A percentile compares a stretch with the other conserved stretches of the same genome.
phyloP scores from a whole-genome alignment of 1,140 invertebrate species.

The Drosophila nasuta region DNA sequence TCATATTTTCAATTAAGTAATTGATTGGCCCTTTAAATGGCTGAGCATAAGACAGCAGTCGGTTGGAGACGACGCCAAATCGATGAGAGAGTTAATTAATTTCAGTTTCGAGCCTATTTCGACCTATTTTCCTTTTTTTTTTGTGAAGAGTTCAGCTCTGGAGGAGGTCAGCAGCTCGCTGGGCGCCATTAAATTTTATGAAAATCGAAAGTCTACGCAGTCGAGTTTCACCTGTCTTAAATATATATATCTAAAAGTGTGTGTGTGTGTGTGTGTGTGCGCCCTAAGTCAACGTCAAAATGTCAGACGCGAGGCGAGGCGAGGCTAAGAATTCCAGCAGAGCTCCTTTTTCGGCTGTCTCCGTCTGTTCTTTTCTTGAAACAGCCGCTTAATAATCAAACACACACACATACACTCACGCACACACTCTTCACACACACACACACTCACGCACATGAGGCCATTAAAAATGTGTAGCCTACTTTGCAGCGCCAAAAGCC shows the following conservation, averaged over 20 bases:
- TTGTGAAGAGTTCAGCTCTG: background rate
- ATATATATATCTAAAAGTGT: constrained; percentile 6
- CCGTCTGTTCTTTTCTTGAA: constrained; percentile 15
- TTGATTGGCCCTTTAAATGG: constrained; percentile 67
- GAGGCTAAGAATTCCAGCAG: too few species aligned
- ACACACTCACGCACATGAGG: background rate
- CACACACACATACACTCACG: constrained; percentile 24
- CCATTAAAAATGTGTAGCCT: constrained; percentile 45
- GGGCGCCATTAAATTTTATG: constrained; percentile 1
- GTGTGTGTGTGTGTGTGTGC: background rate
- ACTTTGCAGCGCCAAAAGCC: constrained; percentile 18
- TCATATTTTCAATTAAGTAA: constrained; percentile 78
- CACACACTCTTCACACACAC: background rate
- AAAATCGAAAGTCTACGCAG: background rate
- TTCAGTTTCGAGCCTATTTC: constrained; percentile 44
- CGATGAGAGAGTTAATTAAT: constrained; percentile 78
- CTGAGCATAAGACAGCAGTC: constrained; percentile 9
- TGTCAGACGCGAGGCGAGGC: constrained; percentile 49
- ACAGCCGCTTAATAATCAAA: constrained; percentile 59
- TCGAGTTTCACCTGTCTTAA: constrained; percentile 19
- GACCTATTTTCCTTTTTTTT: too few species aligned
- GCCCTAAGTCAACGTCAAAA: constrained; percentile 60
- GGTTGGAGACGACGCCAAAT: constrained; percentile 42
- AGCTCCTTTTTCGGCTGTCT: background rate
- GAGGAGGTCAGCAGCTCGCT: too few species aligned